Base-by-base conservation (phyloP, 1,140 invertebrate species). In the Pollicipes pollicipes region DNA sequence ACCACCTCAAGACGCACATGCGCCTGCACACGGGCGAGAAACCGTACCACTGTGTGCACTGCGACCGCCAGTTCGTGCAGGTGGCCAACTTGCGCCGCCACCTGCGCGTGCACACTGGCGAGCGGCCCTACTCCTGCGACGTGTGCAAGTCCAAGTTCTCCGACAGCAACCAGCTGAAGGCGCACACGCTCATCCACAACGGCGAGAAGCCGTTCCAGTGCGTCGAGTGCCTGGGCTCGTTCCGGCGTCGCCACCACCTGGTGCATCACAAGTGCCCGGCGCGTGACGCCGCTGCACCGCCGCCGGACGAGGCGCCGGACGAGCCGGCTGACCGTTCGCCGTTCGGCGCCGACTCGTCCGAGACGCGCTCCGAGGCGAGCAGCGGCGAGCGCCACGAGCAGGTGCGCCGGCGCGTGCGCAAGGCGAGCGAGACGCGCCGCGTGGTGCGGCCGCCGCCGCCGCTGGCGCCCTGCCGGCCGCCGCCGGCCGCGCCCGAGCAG, bases 1-100 rank as follows among this genome's bases (percentile, higher is more conserved):
- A 95, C 76, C 93, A 96, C 76, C 81, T 95, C 45, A 96, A 95
- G 80, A 95, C 92, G 0, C 93, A 97, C 78, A 90, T 95, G 84
- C 82, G 93, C 16, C 81, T 95, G 37, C 93, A 97, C 79, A 95
- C 93, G 0, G 94, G 93, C 8, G 93, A 96, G 78, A 91, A 95
- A 75, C 93, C 93, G 0, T 96, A 95, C 77, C 87, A 90, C 75
- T 97, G 94, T 80, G 87, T 86, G 28, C 90, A 93, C 78, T 96
- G 93, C 80, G 90, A 93, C 66, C 84, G 91, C 1, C 88, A 93
- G 76, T 95, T 96, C 78, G 93, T 96, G 8, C 93, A 96, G 80
- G 92, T 81, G 27, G 93, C 93, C 30, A 98, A 98, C 79, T 83
- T 98, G 0, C 84, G 95, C 13, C 85, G 95, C 2, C 95, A 98